Evolutionary conservation across 2,797 vertebrate species (phyloP), one percentile per base, ranked within the genome.

Genomic region (Sphenodon punctatus): DNA sequence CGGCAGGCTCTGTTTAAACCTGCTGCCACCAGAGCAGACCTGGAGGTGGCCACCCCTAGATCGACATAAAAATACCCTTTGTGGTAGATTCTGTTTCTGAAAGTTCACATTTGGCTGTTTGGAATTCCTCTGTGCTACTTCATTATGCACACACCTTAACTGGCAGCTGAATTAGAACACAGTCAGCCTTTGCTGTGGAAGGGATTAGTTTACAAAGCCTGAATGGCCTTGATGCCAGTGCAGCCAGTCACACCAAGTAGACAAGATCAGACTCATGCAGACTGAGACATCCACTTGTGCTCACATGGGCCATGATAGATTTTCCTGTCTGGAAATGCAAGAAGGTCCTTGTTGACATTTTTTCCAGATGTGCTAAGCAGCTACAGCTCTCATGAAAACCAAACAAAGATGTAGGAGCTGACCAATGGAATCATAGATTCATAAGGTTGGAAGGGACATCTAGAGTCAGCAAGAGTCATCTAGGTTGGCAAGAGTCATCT

Each of bases 151-250:
- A 84, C 90, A 92, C 85, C 92, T 86, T 84, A 88, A 88, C 78
- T 91, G 91, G 89, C 82, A 79, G 91, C 79, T 81, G 79, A 89
- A 89, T 90, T 84, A 82, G 81, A 90, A 87, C 79, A 38, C 75
- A 51, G 79, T 88, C 65, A 91, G 71, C 90, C 75, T 36, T 43
- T 77, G 65, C 79, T 82, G 71, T 81, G 81, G 90, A 92, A 91
- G 23, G 10, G 74, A 88, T 92, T 85, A 84, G 86, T 89, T 88
- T 77, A 67, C 74, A 25, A 39, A 41, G 16, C 67, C 61, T 68
- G 61, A 92, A 83, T 67, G 81, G 80, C 61, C 67, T 71, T 82
- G 81, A 85, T 88, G 32, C 68, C 45, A 65, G 71, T 81, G 66
- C 73, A 90, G 83, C 79, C 75, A 66, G 84, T 79, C 80, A 85